Percentiles rank a stretch among this genome's conserved stretches.
Conservation (phyloP, 2,888 invertebrate species). For the Ceramica pisi region DNA sequence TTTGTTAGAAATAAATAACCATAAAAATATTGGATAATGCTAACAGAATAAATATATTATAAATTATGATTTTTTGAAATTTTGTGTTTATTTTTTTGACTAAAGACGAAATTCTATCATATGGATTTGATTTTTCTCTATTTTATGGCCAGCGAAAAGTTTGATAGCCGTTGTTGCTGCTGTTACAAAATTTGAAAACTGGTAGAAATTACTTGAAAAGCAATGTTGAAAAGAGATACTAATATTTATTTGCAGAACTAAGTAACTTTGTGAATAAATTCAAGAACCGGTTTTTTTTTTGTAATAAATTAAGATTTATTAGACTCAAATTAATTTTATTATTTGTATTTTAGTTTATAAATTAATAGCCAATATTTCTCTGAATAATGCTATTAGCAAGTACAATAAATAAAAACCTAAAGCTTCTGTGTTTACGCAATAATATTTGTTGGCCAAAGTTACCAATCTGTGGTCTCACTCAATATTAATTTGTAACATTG, state of each 20-base stretch:
- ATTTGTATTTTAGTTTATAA: background rate
- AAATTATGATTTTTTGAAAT: conserved; percentile 84
- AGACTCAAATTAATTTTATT: background rate
- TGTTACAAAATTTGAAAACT: conserved; percentile 42
- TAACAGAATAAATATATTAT: conserved; percentile 66
- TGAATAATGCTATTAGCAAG: too few species aligned
- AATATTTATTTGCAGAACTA: background rate
- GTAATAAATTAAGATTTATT: too few species aligned
- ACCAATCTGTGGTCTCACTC: background rate
- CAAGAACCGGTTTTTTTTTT: background rate
- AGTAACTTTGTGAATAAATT: background rate
- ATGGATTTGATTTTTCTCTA: conserved; percentile 80
- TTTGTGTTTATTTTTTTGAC: conserved; percentile 87
- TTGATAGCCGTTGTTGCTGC: conserved; percentile 61
- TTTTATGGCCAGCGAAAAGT: conserved; percentile 73
- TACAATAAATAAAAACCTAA: background rate
- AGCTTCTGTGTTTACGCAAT: background rate
- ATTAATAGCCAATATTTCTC: background rate
- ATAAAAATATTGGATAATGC: conserved; percentile 64
- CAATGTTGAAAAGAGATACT: background rate
- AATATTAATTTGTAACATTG: conserved; percentile 34
- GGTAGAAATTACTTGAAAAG: background rate
- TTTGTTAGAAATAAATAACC: conserved; percentile 66
- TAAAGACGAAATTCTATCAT: conserved; percentile 82
- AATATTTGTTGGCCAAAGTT: background rate